A percentile compares a stretch with the other conserved stretches of the same genome.
phyloP scores from a whole-genome alignment of 2,888 invertebrate species.

The Diarsia rubi region DNA sequence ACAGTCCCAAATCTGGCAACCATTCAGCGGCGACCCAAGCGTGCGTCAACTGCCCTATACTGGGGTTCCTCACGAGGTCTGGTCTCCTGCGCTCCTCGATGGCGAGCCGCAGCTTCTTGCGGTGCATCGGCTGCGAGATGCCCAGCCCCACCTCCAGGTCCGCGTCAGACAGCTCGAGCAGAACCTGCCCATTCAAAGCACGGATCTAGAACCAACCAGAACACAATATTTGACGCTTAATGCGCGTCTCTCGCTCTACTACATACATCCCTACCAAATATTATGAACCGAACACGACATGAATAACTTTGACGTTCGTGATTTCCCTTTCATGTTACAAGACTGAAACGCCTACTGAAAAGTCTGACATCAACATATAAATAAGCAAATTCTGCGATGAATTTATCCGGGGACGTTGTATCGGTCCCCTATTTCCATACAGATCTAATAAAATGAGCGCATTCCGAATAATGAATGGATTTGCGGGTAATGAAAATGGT shows the following conservation, averaged over 20 bases:
- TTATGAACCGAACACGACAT: slow-evolving; percentile 26
- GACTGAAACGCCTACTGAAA: slow-evolving; percentile 50
- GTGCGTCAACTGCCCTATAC: slow-evolving; percentile 96
- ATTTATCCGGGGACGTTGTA: slow-evolving; percentile 77
- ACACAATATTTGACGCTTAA: slow-evolving; percentile 91
- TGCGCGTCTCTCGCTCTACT: slow-evolving; percentile 83
- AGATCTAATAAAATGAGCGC: slow-evolving; percentile 82
- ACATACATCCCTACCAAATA: slow-evolving; percentile 55
- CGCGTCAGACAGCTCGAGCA: slow-evolving; percentile 97
- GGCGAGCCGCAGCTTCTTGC: slow-evolving; percentile 97
- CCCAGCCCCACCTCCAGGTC: slow-evolving; percentile 97
- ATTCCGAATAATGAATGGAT: slow-evolving; percentile 79
- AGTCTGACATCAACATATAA: slow-evolving; percentile 72
- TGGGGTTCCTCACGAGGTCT: slow-evolving; percentile 96
- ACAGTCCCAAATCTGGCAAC: slow-evolving; percentile 97
- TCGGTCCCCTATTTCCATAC: slow-evolving; percentile 81
- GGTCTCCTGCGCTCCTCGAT: slow-evolving; percentile 98
- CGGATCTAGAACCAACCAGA: slow-evolving; percentile 92
- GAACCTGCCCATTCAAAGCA: slow-evolving; percentile 94
- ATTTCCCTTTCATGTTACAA: slow-evolving; percentile 50
- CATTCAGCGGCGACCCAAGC: slow-evolving; percentile 98
- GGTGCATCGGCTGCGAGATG: slow-evolving; percentile 97
- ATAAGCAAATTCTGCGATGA: slow-evolving; percentile 77
- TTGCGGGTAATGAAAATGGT: slow-evolving; percentile 76
- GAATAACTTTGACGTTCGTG: slow-evolving; percentile 45